phyloP scores from a whole-genome alignment of 1,140 invertebrate genomes.

The Nymphalis io region DNA sequence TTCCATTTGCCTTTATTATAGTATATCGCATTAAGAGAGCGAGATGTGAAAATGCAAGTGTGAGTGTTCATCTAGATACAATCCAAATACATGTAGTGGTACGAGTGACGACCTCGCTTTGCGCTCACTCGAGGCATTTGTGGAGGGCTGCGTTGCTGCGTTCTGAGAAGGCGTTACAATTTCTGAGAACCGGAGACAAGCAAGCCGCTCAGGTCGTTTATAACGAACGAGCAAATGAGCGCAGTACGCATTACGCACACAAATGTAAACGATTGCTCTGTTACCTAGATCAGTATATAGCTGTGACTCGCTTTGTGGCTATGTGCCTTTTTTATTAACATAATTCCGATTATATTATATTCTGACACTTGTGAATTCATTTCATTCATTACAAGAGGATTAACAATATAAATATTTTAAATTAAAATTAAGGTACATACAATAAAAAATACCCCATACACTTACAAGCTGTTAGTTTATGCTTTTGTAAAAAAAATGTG shows the following conservation, averaged over 20 bases:
- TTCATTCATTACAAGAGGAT: background rate
- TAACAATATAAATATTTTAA: background rate
- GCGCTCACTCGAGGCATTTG: slow-evolving; percentile 71
- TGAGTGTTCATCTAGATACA: slow-evolving; percentile 62
- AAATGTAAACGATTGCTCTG: slow-evolving; percentile 38
- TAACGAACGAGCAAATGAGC: slow-evolving; percentile 73
- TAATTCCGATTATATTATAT: slow-evolving; percentile 26
- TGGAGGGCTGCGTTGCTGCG: slow-evolving; percentile 71
- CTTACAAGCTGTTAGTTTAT: too few species aligned
- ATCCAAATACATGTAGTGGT: slow-evolving; percentile 59
- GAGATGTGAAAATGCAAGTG: slow-evolving; percentile 51
- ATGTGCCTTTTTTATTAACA: slow-evolving; percentile 50
- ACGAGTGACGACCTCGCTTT: slow-evolving; percentile 72
- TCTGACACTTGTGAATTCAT: slow-evolving; percentile 3
- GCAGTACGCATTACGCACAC: slow-evolving; percentile 72
- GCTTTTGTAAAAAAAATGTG: slow-evolving; percentile 23
- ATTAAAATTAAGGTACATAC: too few species aligned
- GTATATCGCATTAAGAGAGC: slow-evolving; percentile 13
- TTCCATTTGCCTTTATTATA: too few species aligned
- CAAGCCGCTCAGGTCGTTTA: slow-evolving; percentile 67
- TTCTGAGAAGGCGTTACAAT: slow-evolving; percentile 80
- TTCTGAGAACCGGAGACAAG: slow-evolving; percentile 78
- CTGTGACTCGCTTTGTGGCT: slow-evolving; percentile 41
- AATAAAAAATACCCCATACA: too few species aligned
- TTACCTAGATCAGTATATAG: slow-evolving; percentile 39